These are phyloP conservation scores for Gyps fulvus DNA, from an alignment of 2,113 vertebrate genomes.

Conservation along the genomic window DNA sequence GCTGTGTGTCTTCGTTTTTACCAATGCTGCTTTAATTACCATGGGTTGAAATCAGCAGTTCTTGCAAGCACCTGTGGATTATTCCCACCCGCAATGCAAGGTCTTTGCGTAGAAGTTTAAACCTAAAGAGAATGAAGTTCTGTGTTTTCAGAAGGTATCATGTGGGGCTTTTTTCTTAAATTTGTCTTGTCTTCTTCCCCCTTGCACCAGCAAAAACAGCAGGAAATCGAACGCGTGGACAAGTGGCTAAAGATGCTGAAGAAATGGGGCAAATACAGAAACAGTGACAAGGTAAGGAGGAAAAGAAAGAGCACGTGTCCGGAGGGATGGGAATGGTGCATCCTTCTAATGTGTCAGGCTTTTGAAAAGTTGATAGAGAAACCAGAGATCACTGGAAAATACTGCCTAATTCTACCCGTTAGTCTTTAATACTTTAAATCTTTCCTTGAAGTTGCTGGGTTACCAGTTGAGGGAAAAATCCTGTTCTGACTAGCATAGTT, in stretches of 20 bases:
- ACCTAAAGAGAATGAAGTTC: not conserved
- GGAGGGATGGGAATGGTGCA: rapidly evolving
- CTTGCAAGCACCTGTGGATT: not conserved
- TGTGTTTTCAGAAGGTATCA: not conserved
- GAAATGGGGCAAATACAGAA: conserved; percentile 89
- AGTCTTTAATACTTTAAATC: not conserved
- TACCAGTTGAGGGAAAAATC: rapidly evolving
- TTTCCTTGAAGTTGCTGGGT: not conserved
- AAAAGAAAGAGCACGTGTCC: not conserved
- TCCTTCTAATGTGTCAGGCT: not conserved
- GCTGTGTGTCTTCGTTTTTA: not conserved
- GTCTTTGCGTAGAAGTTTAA: not conserved
- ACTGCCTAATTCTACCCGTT: not conserved
- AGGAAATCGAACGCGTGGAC: conserved; percentile 84
- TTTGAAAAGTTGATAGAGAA: not conserved
- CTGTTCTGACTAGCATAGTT: not conserved
- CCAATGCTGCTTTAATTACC: not conserved
- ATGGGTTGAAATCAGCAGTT: not conserved
- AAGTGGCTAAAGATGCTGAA: conserved; percentile 96
- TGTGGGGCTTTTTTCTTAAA: not conserved
- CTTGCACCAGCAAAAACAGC: conserved; percentile 80
- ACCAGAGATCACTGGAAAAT: not conserved
- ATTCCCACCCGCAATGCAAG: not conserved
- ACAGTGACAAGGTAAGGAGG: conserved; percentile 84
- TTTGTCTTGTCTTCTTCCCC: not conserved